Percentiles rank a stretch among this genome's conserved stretches.
Conservation (phyloP, 2,113 vertebrate genomes). For the Barbus barbus region DNA sequence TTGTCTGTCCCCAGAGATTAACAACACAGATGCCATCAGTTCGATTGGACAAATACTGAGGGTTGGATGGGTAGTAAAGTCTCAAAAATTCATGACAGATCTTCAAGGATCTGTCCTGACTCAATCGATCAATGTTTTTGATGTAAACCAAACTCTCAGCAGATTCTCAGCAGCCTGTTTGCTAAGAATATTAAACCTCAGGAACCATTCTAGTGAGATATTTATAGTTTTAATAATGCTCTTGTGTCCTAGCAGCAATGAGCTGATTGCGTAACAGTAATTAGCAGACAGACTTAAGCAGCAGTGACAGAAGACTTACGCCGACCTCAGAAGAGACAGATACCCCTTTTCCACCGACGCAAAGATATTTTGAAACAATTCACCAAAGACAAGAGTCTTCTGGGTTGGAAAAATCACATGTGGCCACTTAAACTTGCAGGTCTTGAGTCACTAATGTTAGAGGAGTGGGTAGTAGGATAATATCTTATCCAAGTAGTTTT, state of each 20-base stretch:
- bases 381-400: neutral
- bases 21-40: constrained; percentile 19
- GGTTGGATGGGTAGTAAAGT: neutral
- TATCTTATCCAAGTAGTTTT: neutral
- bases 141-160: neutral
- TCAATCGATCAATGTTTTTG: constrained; percentile 16
- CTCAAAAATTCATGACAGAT: constrained; percentile 1
- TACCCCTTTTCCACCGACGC: neutral
- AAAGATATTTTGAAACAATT: neutral
- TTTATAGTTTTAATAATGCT: constrained; percentile 3
- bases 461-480: neutral
- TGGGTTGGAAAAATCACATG: neutral
- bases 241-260: neutral
- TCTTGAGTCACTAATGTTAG: neutral
- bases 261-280: constrained; percentile 30
- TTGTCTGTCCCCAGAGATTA: constrained; percentile 25
- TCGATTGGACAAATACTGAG: constrained; percentile 35
- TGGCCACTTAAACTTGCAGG: neutral
- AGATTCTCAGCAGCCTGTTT: neutral
- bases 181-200: neutral
- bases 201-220: constrained; percentile 1
- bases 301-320: constrained; percentile 8
- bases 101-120: neutral
- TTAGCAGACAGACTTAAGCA: constrained; percentile 35
- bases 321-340: neutral